Evolutionary conservation across 2,113 vertebrate species (phyloP).

Genomic region (Phaethon lepturus): DNA sequence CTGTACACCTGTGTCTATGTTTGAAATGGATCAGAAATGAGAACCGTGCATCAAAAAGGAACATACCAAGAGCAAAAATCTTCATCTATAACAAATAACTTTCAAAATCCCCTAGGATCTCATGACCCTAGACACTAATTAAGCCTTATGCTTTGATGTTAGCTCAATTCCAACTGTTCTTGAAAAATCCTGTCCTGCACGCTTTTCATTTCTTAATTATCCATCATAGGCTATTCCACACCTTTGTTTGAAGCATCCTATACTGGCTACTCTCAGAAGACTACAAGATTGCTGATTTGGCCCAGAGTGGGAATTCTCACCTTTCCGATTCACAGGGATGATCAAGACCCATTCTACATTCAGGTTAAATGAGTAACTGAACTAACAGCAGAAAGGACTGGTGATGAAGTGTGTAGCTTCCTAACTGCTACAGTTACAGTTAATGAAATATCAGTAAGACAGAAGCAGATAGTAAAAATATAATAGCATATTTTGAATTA

Average conservation of each 20-base stretch:
- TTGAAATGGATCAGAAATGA: background rate
- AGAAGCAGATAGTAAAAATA: background rate
- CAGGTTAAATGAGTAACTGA: background rate
- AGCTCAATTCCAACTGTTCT: background rate
- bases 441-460: slow-evolving; percentile 1
- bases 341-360: background rate
- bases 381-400: background rate
- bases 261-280: background rate
- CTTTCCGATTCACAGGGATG: background rate
- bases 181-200: background rate
- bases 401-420: background rate
- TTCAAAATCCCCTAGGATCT: background rate
- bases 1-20: background rate
- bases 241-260: background rate
- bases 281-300: fast-evolving
- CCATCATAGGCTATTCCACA: background rate
- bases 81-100: background rate
- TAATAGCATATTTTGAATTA: background rate
- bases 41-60: background rate
- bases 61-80: background rate
- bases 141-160: background rate
- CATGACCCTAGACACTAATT: background rate
- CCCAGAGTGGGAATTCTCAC: background rate
- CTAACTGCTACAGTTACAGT: background rate
- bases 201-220: background rate